These are phyloP conservation scores for Drosophila antonietae DNA, from an alignment of 2,888 invertebrate genomes.

Conservation along the genomic window DNA sequence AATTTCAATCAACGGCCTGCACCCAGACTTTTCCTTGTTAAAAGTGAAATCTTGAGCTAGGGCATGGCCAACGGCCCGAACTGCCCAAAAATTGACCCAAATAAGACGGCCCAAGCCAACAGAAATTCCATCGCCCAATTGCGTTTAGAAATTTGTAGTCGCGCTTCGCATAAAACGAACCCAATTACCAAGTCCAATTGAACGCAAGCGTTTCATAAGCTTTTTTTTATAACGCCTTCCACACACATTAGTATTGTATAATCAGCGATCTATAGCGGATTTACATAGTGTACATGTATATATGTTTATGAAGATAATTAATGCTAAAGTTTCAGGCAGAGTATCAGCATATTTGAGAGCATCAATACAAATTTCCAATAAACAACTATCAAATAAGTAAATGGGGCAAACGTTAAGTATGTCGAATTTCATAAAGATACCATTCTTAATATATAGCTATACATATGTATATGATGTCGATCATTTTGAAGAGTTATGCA, in stretches of 20 bases:
- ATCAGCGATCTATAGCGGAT: slow-evolving; percentile 11
- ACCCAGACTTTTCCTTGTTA: slow-evolving; percentile 41
- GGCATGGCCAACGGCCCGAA: slow-evolving; percentile 17
- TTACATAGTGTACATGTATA: neutral
- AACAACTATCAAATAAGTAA: neutral
- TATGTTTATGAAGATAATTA: neutral
- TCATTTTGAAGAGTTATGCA: no score
- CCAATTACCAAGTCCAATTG: slow-evolving; percentile 49
- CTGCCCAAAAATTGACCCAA: slow-evolving; percentile 58
- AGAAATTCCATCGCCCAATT: slow-evolving; percentile 74
- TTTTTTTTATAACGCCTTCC: slow-evolving; percentile 25
- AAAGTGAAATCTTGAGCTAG: slow-evolving; percentile 72
- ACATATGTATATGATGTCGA: no score
- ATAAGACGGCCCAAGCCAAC: slow-evolving; percentile 25
- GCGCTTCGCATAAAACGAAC: slow-evolving; percentile 64
- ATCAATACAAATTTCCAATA: neutral
- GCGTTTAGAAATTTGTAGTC: slow-evolving; percentile 71
- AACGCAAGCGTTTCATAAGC: slow-evolving; percentile 60
- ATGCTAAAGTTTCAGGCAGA: neutral
- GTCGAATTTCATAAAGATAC: no score
- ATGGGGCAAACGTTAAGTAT: neutral
- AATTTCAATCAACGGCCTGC: slow-evolving; percentile 46
- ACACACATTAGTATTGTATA: slow-evolving; percentile 39
- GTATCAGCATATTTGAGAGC: neutral
- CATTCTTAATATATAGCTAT: no score